A percentile compares a stretch with the other conserved stretches of the same genome.
Conservation (phyloP, 2,113 vertebrate species). For the Rhinoderma darwinii region DNA sequence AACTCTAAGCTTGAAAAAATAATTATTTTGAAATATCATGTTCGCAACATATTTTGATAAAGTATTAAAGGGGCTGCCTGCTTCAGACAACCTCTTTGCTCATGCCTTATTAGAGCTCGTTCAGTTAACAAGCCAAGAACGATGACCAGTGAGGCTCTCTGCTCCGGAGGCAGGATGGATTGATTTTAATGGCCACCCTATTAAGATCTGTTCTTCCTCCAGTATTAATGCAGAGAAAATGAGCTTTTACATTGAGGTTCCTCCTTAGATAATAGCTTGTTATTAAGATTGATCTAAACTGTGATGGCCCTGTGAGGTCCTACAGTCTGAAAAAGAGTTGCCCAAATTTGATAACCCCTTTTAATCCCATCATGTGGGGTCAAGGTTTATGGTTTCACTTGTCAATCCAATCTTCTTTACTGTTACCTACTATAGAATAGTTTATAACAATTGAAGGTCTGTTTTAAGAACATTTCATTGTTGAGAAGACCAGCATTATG, state of each 20-base stretch:
- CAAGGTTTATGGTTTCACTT: not conserved
- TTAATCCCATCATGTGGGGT: not conserved
- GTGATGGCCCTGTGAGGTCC: not conserved
- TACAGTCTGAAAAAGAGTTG: not conserved
- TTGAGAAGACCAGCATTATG: too few relatives aligned
- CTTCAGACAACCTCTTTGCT: not conserved
- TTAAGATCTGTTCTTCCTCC: not conserved
- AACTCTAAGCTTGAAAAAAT: not conserved
- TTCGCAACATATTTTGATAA: not conserved
- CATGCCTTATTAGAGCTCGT: not conserved
- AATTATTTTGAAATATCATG: not conserved
- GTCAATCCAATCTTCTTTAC: too few relatives aligned
- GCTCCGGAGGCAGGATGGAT: not conserved
- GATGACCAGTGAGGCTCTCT: slow-evolving; percentile 5
- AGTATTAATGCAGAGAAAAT: not conserved
- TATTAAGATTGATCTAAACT: not conserved
- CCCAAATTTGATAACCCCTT: not conserved
- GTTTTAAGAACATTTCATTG: too few relatives aligned
- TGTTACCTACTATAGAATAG: too few relatives aligned
- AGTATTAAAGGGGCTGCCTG: not conserved
- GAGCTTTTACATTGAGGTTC: not conserved
- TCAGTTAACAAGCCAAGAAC: not conserved
- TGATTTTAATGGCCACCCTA: slow-evolving; percentile 7
- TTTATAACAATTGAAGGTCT: too few relatives aligned
- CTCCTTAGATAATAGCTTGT: not conserved